A percentile compares a stretch with the other conserved stretches of the same genome.
phyloP scores from a whole-genome alignment of 1,140 invertebrate species.

The Globodera ellingtonae region DNA sequence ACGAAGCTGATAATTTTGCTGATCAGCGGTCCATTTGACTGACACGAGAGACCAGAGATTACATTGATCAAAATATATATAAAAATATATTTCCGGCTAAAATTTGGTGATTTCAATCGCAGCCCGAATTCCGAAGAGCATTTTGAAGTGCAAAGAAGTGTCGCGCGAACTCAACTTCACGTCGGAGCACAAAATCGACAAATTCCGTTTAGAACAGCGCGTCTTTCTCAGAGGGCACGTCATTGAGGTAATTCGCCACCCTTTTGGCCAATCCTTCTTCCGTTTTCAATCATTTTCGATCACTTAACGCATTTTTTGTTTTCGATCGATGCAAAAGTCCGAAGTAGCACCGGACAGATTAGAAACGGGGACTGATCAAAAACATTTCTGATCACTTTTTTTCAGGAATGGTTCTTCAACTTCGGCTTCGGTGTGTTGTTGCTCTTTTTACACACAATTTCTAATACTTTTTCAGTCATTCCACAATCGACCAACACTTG shows the following conservation, averaged over 20 bases:
- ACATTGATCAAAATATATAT: not conserved
- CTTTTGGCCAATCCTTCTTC: not conserved
- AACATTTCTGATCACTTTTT: not conserved
- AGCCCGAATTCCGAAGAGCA: constrained; percentile 91
- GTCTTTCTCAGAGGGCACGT: constrained; percentile 75
- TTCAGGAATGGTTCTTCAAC: constrained; percentile 92
- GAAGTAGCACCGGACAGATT: too few relatives aligned
- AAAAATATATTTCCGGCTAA: not conserved
- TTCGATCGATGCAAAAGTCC: too few relatives aligned
- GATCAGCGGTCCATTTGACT: too few relatives aligned
- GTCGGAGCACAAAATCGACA: constrained; percentile 90
- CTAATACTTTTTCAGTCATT: constrained; percentile 73
- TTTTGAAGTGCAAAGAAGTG: constrained; percentile 90
- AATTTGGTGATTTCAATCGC: constrained; percentile 32
- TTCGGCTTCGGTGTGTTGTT: constrained; percentile 78
- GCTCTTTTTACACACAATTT: not conserved
- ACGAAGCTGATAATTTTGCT: not conserved
- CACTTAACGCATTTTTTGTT: too few relatives aligned
- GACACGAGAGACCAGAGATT: too few relatives aligned
- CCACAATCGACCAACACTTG: constrained; percentile 98
- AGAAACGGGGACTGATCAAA: too few relatives aligned
- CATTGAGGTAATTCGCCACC: constrained; percentile 67
- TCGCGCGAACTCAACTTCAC: constrained; percentile 98
- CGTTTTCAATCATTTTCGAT: too few relatives aligned
- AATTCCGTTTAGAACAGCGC: constrained; percentile 93